Evolutionary conservation across 2,113 vertebrate species (phyloP), one percentile per base, ranked within the genome.

Genomic region (Podilymbus podiceps): DNA sequence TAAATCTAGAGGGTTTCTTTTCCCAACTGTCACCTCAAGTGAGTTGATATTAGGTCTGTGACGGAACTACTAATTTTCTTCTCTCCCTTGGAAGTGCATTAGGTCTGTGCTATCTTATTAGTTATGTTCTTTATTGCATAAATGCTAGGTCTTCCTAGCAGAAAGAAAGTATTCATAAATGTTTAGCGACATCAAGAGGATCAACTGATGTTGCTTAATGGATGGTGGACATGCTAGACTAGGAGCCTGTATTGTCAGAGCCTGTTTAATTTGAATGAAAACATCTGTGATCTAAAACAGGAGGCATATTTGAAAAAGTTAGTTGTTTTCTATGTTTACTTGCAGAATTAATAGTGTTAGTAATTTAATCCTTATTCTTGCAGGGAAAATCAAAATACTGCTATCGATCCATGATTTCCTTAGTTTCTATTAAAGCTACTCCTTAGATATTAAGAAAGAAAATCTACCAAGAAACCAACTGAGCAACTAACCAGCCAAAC

Each of bases 401-500:
- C 24, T 71, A 66, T 42, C 50, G 12, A 52, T 75, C 13, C 3
- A 33, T 44, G 2, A 67, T 46, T 49, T 60, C 6, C 10, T 38
- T 40, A 23, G 11, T 49, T 82, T 24, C 11, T 47, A 81, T 84
- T 68, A 12, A 94, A 66, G 19, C 15, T n/a, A 3, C 1, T 67
- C 3, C 3, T 67, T 49, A 68, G 6, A 52, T 56, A 95, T 35
- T 53, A 35, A 88, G 33, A 52, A 79, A 52, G 6, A 66, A 83
- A 88, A 68, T 1, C 19, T 90, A 72, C 2, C 4, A 52, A 63
- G 2, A 10, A 60, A 60, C 1, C 5, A 42, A 62, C 1, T 9
- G 53, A 42, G 2, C 3, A 53, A 42, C 2, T 3, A 55, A 66
- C 1, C 2, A 30, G 28, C 0, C 13, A 63, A 21, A 4, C 15